Percentiles rank a stretch among this genome's conserved stretches.
These are phyloP conservation scores for Tribolium madens DNA, from an alignment of 1,140 invertebrate species.

Conservation along the genomic window DNA sequence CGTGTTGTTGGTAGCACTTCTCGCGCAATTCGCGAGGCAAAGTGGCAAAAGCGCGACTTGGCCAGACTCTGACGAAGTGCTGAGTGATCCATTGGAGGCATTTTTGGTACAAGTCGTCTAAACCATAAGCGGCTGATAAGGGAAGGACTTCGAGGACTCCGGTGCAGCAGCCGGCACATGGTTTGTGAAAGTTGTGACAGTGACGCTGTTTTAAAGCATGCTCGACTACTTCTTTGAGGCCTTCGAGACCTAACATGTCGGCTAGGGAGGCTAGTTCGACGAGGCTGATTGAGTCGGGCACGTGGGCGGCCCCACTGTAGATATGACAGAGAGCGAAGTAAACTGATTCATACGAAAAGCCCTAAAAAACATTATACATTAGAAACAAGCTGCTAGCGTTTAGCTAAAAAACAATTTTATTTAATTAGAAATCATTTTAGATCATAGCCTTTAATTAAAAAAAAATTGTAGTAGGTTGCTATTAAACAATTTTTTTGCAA, in stretches of 20 bases:
- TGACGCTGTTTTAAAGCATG: conserved; percentile 89
- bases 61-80: conserved; percentile 88
- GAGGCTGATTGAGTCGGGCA: conserved; percentile 86
- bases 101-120: conserved; percentile 89
- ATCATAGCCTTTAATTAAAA: too few relatives aligned
- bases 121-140: conserved; percentile 82
- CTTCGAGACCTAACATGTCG: conserved; percentile 89
- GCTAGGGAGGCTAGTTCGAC: conserved; percentile 87
- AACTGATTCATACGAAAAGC: conserved; percentile 85
- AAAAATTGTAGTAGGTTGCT: too few relatives aligned
- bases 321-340: conserved; percentile 93
- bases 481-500: too few relatives aligned
- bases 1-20: conserved; percentile 85
- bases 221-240: conserved; percentile 89
- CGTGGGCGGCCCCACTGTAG: conserved; percentile 88
- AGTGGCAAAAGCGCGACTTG: conserved; percentile 85
- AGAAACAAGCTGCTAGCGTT: too few relatives aligned
- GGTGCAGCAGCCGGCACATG: conserved; percentile 67
- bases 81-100: conserved; percentile 87
- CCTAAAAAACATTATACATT: too few relatives aligned
- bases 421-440: too few relatives aligned
- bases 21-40: conserved; percentile 84
- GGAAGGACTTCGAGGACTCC: conserved; percentile 84
- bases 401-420: conserved; percentile 30
- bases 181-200: conserved; percentile 91